Percentiles rank a stretch among this genome's conserved stretches.
Evolutionary conservation across 1,140 invertebrate species (phyloP).

Genomic region (Drosophila triauraria): DNA sequence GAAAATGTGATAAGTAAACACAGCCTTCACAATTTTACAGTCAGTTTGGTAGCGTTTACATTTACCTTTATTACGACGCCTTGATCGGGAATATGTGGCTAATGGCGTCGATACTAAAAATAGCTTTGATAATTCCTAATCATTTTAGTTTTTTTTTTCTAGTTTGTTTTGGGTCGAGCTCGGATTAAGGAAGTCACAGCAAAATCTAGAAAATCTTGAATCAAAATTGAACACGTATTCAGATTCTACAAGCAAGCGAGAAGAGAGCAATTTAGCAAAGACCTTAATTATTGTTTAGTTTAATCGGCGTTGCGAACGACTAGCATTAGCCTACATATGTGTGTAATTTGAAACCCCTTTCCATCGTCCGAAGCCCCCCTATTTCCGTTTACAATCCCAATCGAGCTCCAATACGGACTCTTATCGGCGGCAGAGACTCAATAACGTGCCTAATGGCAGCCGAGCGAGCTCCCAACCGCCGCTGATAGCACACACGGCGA

Average conservation of each 20-base stretch:
- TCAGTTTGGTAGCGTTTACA: not conserved
- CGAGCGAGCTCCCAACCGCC: constrained; percentile 15
- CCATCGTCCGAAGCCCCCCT: constrained; percentile 5
- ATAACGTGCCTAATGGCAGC: constrained; percentile 73
- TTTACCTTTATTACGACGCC: not conserved
- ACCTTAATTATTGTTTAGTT: constrained; percentile 47
- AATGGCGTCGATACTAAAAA: constrained; percentile 14
- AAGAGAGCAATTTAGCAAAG: constrained; percentile 49
- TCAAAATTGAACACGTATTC: constrained; percentile 14
- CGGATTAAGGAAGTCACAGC: constrained; percentile 31
- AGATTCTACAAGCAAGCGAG: not conserved
- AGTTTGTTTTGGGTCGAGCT: constrained; percentile 7
- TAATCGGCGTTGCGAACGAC: constrained; percentile 39
- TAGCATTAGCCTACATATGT: constrained; percentile 53
- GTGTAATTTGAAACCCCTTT: constrained; percentile 55
- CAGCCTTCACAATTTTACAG: too few relatives aligned
- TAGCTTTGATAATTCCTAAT: constrained; percentile 25
- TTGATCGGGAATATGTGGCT: constrained; percentile 3
- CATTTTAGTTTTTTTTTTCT: not conserved
- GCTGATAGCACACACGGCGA: constrained; percentile 59
- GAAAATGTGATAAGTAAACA: not conserved
- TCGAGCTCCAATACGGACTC: constrained; percentile 50
- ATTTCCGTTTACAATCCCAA: constrained; percentile 37
- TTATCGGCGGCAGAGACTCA: constrained; percentile 63
- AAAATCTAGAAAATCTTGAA: constrained; percentile 44